Conservation (phyloP, 2,113 vertebrate species). For the Romanogobio albipinnatus region DNA sequence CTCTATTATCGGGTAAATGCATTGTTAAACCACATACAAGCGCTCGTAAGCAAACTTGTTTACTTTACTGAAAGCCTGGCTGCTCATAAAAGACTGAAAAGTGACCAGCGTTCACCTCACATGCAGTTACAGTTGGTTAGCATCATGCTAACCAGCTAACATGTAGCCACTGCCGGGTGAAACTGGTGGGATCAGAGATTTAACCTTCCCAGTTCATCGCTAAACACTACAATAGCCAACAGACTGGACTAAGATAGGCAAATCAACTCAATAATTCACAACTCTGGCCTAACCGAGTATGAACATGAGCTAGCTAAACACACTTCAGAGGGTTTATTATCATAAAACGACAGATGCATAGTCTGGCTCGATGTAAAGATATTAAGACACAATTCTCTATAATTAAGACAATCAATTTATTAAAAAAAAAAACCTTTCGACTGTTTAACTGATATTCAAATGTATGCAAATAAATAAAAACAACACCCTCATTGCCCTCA, state of each 20-base stretch:
- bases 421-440: not conserved
- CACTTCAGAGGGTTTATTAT: not conserved
- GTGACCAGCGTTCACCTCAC: not conserved
- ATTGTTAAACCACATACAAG: not conserved
- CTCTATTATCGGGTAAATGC: not conserved
- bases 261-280: not conserved
- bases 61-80: not conserved
- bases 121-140: conserved; percentile 11
- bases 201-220: not conserved
- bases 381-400: not conserved
- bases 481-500: not conserved
- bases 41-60: not conserved
- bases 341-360: not conserved
- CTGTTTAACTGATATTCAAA: conserved; percentile 5
- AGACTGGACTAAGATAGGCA: not conserved
- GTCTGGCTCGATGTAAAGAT: not conserved
- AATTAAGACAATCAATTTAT: not conserved
- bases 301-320: not conserved
- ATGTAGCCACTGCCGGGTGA: not conserved
- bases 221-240: not conserved
- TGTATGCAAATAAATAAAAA: not conserved
- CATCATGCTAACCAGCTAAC: conserved; percentile 30
- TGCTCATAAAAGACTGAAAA: not conserved
- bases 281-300: not conserved
- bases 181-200: not conserved